Evolutionary conservation across 2,888 invertebrate species (phyloP).

Genomic region (Polyommatus iphigenia): DNA sequence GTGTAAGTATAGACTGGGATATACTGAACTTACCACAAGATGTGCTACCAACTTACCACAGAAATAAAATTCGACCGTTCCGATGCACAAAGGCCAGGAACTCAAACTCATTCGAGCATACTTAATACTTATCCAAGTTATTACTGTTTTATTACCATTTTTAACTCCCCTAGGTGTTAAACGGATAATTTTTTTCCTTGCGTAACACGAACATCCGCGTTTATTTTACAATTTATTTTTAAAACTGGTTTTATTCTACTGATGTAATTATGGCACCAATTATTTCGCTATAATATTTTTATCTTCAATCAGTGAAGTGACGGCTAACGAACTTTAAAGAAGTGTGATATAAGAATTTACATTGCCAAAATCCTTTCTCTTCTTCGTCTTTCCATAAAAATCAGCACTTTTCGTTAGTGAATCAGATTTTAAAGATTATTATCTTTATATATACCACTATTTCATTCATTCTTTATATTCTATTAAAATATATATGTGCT

Average conservation of each 20-base stretch:
- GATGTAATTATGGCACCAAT: neutral
- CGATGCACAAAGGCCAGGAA: neutral
- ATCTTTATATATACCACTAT: too few species aligned
- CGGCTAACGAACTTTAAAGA: neutral
- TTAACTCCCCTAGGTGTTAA: conserved; percentile 21
- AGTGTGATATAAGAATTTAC: neutral
- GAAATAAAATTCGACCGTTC: neutral
- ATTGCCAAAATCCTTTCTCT: too few species aligned
- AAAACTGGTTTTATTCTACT: neutral
- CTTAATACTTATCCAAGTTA: neutral
- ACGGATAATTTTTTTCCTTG: conserved; percentile 20
- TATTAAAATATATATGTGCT: too few species aligned
- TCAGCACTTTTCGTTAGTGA: too few species aligned
- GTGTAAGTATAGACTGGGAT: neutral
- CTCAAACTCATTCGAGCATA: neutral
- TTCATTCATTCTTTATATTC: too few species aligned
- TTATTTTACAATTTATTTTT: conserved; percentile 12
- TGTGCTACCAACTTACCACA: neutral
- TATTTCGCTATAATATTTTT: neutral
- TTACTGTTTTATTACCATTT: neutral
- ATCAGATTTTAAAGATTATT: too few species aligned
- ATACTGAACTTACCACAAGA: neutral
- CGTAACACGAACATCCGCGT: conserved; percentile 20
- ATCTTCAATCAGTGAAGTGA: neutral
- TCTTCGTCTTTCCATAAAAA: too few species aligned